These are phyloP conservation scores for Pterocles burchelli DNA, from an alignment of 2,113 vertebrate genomes.

Conservation along the genomic window DNA sequence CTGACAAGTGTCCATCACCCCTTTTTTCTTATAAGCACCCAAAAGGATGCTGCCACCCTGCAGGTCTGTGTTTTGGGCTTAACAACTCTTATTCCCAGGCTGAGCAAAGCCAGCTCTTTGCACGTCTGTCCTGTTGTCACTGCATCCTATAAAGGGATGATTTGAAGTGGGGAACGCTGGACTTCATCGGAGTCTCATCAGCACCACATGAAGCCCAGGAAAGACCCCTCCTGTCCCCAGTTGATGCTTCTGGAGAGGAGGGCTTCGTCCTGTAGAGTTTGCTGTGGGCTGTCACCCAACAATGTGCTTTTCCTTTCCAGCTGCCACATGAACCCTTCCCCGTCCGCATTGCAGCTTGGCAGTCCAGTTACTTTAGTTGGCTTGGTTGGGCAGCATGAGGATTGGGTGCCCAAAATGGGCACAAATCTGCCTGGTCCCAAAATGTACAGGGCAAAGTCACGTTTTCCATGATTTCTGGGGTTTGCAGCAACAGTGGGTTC, in stretches of 20 bases:
- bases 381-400: not conserved
- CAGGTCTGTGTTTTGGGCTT: not conserved
- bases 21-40: not conserved
- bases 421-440: not conserved
- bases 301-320: not conserved
- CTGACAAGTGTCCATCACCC: not conserved
- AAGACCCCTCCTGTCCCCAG: not conserved
- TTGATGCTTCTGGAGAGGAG: not conserved
- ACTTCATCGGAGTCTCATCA: not conserved
- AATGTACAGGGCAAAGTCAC: not conserved
- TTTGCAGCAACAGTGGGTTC: slow-evolving; percentile 31
- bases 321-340: not conserved
- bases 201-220: not conserved
- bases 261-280: not conserved
- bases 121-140: not conserved
- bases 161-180: not conserved
- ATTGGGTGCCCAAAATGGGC: not conserved
- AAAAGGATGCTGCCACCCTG: not conserved
- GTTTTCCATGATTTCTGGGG: not conserved
- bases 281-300: not conserved
- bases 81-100: not conserved
- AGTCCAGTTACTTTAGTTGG: not conserved
- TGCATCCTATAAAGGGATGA: not conserved
- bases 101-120: not conserved
- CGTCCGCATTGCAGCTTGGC: fast-evolving